Conservation (phyloP, 2,888 invertebrate genomes). For the Drosophila merina region DNA sequence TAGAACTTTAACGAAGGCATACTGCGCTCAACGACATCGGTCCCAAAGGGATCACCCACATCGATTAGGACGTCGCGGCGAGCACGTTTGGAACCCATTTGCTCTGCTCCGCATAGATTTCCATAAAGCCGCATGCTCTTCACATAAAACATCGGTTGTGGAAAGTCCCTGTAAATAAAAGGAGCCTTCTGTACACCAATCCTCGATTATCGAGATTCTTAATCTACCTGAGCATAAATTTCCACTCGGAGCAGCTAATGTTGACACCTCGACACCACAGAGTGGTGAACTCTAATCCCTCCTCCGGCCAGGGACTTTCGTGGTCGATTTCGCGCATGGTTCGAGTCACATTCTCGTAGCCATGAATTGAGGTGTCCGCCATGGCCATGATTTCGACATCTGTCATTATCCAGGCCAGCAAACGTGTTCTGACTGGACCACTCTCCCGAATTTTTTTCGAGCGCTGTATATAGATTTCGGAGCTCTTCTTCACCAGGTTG, state of each 20-base stretch:
- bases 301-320: slow-evolving; percentile 96
- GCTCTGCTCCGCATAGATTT: slow-evolving; percentile 94
- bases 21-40: slow-evolving; percentile 92
- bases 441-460: slow-evolving; percentile 87
- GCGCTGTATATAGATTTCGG: slow-evolving; percentile 97
- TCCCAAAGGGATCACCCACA: slow-evolving; percentile 92
- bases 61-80: slow-evolving; percentile 86
- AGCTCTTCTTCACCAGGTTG: slow-evolving; percentile 94
- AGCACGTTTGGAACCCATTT: slow-evolving; percentile 88
- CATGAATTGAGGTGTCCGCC: slow-evolving; percentile 95
- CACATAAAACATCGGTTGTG: slow-evolving; percentile 95
- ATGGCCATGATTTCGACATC: slow-evolving; percentile 88
- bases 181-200: too few relatives aligned
- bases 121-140: slow-evolving; percentile 95
- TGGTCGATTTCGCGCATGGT: slow-evolving; percentile 92
- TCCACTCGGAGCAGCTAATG: slow-evolving; percentile 93
- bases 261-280: slow-evolving; percentile 96
- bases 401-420: slow-evolving; percentile 94
- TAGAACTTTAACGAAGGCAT: slow-evolving; percentile 98
- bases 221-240: slow-evolving; percentile 88
- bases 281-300: slow-evolving; percentile 93
- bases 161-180: slow-evolving; percentile 90
- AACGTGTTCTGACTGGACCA: slow-evolving; percentile 88
- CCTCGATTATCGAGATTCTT: background rate
- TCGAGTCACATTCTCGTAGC: slow-evolving; percentile 89